Conservation (phyloP, 2,797 vertebrate genomes). For the Miichthys miiuy region DNA sequence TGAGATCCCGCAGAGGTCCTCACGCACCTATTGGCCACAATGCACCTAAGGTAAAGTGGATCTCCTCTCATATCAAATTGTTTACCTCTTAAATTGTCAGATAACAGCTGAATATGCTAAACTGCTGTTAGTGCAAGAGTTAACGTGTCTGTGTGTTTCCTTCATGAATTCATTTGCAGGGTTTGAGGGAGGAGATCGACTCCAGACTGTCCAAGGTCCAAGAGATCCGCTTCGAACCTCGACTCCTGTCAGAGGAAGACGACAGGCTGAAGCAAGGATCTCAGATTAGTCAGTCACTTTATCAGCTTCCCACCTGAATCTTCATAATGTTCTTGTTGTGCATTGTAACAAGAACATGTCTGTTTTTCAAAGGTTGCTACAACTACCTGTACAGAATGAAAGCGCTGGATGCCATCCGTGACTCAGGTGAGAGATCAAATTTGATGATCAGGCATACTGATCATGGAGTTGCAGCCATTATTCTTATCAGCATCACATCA, state of each 20-base stretch:
- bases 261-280: slow-evolving; percentile 86
- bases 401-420: slow-evolving; percentile 94
- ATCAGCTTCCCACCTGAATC: not conserved
- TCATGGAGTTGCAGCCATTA: not conserved
- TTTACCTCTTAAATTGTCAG: not conserved
- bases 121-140: not conserved
- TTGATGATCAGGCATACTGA: not conserved
- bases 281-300: slow-evolving; percentile 80
- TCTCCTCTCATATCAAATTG: too few species aligned
- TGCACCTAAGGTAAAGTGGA: slow-evolving; percentile 90
- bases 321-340: not conserved
- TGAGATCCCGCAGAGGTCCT: slow-evolving; percentile 96
- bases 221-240: slow-evolving; percentile 94
- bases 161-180: slow-evolving; percentile 76
- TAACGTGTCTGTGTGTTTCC: not conserved
- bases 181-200: slow-evolving; percentile 93
- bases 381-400: slow-evolving; percentile 98
- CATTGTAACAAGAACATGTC: not conserved
- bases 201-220: slow-evolving; percentile 91
- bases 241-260: slow-evolving; percentile 90
- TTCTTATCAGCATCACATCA: not conserved
- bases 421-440: slow-evolving; percentile 85
- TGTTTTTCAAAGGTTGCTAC: slow-evolving; percentile 87
- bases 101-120: not conserved
- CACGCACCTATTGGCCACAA: slow-evolving; percentile 97